Conservation (phyloP, 1,140 invertebrate genomes). For the Aphis gossypii region DNA sequence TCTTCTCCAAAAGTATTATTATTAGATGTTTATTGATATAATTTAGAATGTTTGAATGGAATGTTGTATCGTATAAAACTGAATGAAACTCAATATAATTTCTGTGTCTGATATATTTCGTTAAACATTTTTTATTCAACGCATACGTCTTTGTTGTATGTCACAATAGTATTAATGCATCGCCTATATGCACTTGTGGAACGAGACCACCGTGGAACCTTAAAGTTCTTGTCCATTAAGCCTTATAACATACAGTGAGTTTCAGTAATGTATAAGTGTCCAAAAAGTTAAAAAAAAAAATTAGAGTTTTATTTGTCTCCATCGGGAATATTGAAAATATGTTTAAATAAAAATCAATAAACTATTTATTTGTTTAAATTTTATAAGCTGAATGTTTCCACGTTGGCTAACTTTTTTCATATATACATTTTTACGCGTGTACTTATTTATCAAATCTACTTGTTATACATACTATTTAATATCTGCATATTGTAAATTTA, state of each 20-base stretch:
- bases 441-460: neutral
- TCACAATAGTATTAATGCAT: conserved; percentile 2
- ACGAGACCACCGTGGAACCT: neutral
- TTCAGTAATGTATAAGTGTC: neutral
- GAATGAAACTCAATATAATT: neutral
- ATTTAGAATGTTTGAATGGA: neutral
- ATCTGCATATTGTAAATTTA: neutral
- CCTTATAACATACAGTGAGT: neutral
- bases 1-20: too few relatives aligned
- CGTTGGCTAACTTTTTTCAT: neutral
- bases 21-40: too few relatives aligned
- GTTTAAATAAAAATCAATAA: neutral
- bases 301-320: neutral
- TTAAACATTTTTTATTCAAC: neutral
- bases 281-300: neutral
- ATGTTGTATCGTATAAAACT: neutral
- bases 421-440: neutral
- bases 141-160: neutral
- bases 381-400: neutral
- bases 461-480: neutral
- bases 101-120: neutral
- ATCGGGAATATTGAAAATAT: neutral
- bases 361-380: neutral
- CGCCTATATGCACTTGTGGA: neutral
- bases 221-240: neutral